These are phyloP conservation scores for Drosophila persimilis DNA, from an alignment of 1,140 invertebrate species.

Conservation along the genomic window DNA sequence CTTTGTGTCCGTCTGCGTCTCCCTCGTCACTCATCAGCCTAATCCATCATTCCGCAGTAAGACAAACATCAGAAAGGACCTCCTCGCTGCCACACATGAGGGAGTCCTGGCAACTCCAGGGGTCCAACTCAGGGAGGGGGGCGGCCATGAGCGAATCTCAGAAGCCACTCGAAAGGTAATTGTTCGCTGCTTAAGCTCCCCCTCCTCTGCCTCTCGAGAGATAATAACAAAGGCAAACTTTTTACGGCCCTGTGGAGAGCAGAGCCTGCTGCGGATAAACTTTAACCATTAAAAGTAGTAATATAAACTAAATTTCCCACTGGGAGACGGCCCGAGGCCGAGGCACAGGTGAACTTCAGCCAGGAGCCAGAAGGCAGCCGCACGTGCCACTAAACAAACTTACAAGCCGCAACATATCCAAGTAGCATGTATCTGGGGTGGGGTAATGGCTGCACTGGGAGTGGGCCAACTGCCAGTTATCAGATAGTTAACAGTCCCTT, in stretches of 20 bases:
- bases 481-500: constrained; percentile 1
- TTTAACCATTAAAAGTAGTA: constrained; percentile 81
- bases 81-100: constrained; percentile 25
- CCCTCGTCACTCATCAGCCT: constrained; percentile 26
- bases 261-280: constrained; percentile 35
- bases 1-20: neutral
- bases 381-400: constrained; percentile 36
- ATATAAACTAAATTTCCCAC: constrained; percentile 95
- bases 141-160: constrained; percentile 53
- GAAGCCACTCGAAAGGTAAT: constrained; percentile 76
- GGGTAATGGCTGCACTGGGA: too few relatives aligned
- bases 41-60: constrained; percentile 51
- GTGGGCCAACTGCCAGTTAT: constrained; percentile 5
- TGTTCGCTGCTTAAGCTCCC: constrained; percentile 64
- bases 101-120: constrained; percentile 7
- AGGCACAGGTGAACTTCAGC: constrained; percentile 8
- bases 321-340: constrained; percentile 29
- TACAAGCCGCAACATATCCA: constrained; percentile 32
- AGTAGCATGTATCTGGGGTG: neutral
- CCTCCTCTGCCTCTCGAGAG: constrained; percentile 9
- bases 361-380: constrained; percentile 3
- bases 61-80: constrained; percentile 28
- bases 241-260: constrained; percentile 27
- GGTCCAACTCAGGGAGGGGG: constrained; percentile 26
- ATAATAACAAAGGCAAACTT: constrained; percentile 79